Evolutionary conservation across 2,888 invertebrate genomes (phyloP).

Genomic region (Willowsia nigromaculata): DNA sequence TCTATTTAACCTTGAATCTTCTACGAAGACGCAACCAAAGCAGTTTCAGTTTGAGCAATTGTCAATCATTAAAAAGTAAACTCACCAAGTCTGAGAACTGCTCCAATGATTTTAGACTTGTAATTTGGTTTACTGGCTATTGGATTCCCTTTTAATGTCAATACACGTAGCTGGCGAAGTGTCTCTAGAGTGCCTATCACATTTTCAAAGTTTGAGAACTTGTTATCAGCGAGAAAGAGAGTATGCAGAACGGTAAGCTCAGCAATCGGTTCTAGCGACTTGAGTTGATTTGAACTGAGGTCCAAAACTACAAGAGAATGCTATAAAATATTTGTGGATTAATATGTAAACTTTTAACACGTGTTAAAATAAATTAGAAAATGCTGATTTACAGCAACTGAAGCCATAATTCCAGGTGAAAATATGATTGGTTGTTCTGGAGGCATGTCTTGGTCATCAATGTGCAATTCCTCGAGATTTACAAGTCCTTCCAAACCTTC

Average conservation of each 20-base stretch:
- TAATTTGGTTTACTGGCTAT: conserved; percentile 84
- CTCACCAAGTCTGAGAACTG: conserved; percentile 70
- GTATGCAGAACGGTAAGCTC: conserved; percentile 69
- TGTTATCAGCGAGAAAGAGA: conserved; percentile 71
- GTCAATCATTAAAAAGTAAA: not conserved
- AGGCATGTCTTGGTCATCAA: conserved; percentile 85
- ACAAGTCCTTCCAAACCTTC: conserved; percentile 85
- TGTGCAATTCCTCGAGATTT: conserved; percentile 85
- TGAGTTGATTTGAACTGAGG: conserved; percentile 85
- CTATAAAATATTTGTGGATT: conserved; percentile 24
- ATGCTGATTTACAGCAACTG: conserved; percentile 81
- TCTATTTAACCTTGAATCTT: no score
- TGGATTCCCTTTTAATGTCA: conserved; percentile 85
- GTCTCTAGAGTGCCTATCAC: conserved; percentile 82
- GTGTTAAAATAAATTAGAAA: not conserved
- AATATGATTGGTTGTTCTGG: conserved; percentile 84
- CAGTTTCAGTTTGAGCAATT: not conserved
- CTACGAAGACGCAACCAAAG: no score
- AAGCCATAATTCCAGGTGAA: conserved; percentile 84
- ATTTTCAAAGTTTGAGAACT: conserved; percentile 82
- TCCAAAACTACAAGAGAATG: conserved; percentile 83
- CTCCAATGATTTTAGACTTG: conserved; percentile 74
- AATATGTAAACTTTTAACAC: not conserved
- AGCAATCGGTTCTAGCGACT: conserved; percentile 82
- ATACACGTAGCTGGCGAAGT: conserved; percentile 83